phyloP scores from a whole-genome alignment of 2,888 invertebrate species.

The Oegoconia quadripuncta region DNA sequence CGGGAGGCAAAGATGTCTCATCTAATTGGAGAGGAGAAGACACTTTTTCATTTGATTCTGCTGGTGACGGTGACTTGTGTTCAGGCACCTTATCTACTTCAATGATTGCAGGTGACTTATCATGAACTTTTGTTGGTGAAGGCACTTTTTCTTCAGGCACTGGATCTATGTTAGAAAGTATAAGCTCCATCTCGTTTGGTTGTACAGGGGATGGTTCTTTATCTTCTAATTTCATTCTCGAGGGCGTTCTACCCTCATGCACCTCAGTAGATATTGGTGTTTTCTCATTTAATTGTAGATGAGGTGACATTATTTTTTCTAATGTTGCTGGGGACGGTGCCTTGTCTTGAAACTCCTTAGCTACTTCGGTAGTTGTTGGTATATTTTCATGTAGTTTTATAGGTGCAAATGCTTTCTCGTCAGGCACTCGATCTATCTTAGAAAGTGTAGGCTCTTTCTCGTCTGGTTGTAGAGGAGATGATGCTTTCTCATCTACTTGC shows the following conservation, averaged over 20 bases:
- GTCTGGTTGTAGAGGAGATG: not conserved
- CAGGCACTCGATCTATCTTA: no score
- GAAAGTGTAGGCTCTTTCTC: slow-evolving; percentile 2
- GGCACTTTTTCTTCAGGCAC: not conserved
- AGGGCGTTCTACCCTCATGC: no score
- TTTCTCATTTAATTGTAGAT: no score
- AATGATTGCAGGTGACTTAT: not conserved
- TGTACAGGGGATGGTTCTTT: not conserved
- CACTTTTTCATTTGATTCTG: not conserved
- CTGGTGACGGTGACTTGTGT: not conserved
- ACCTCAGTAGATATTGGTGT: no score
- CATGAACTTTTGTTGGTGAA: not conserved
- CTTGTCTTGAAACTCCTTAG: no score
- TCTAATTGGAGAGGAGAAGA: not conserved
- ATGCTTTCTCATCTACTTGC: slow-evolving; percentile 9
- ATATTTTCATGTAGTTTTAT: no score
- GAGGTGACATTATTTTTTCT: no score
- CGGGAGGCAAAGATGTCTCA: not conserved
- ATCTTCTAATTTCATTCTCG: not conserved
- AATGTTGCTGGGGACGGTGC: no score
- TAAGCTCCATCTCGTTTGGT: not conserved
- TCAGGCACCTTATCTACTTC: not conserved
- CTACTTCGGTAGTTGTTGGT: no score
- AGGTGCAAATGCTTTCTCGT: slow-evolving; percentile 7
- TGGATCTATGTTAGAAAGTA: no score